phyloP scores from a whole-genome alignment of 2,113 vertebrate genomes.

The Ammodytes marinus region DNA sequence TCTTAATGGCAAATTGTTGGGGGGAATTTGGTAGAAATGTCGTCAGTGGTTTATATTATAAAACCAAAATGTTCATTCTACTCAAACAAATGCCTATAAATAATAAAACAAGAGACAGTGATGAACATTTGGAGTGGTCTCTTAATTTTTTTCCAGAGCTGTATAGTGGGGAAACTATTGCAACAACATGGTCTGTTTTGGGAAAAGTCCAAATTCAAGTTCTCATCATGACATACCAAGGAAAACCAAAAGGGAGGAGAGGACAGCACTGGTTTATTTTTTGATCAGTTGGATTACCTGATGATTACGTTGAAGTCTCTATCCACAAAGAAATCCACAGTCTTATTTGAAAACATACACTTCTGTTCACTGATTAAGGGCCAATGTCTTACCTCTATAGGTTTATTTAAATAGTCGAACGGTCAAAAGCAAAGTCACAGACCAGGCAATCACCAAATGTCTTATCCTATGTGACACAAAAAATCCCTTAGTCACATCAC shows the following conservation, averaged over 20 bases:
- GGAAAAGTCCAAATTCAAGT: neutral
- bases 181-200: neutral
- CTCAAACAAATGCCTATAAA: no score
- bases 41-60: no score
- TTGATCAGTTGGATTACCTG: neutral
- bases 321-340: neutral
- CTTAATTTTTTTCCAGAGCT: no score
- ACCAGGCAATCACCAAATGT: neutral
- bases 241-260: neutral
- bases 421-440: neutral
- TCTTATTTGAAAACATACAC: neutral
- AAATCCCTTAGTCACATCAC: neutral
- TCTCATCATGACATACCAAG: neutral
- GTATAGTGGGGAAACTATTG: neutral
- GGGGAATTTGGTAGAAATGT: no score
- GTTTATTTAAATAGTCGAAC: neutral
- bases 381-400: neutral
- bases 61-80: no score
- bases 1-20: no score
- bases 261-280: neutral
- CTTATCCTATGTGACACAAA: neutral
- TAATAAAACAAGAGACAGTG: no score
- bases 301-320: neutral
- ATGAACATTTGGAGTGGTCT: no score
- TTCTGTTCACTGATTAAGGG: neutral